A percentile compares a stretch with the other conserved stretches of the same genome.
Conservation (phyloP, 2,888 invertebrate species). For the Sarcophaga rosellei region DNA sequence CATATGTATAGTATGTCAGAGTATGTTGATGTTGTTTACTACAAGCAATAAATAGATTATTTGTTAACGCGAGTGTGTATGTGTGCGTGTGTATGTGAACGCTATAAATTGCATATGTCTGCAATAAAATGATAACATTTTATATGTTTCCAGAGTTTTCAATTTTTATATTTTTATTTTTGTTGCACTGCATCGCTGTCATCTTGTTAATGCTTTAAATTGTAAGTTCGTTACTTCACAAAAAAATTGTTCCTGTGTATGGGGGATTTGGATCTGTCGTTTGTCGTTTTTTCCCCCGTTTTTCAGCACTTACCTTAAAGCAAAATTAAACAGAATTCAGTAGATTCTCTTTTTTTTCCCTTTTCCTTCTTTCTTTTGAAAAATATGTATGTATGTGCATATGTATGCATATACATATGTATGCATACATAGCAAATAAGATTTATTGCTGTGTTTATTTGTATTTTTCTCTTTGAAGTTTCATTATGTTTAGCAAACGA, state of each 20-base stretch:
- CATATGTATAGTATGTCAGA: background rate
- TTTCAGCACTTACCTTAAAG: conserved; percentile 33
- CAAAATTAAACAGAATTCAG: conserved; percentile 42
- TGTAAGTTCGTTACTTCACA: conserved; percentile 20
- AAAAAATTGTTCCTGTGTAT: no score
- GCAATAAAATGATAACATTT: conserved; percentile 57
- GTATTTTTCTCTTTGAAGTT: conserved; percentile 6
- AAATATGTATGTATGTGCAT: no score
- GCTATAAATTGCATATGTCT: conserved; percentile 44
- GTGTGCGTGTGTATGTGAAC: background rate
- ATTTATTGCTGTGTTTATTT: conserved; percentile 51
- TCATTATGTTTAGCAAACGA: no score
- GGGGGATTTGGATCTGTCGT: no score
- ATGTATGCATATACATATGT: background rate
- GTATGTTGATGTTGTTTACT: conserved; percentile 31
- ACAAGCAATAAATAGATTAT: conserved; percentile 42
- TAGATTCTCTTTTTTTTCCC: background rate
- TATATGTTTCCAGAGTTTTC: conserved; percentile 2
- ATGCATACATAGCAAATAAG: background rate
- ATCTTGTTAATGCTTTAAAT: conserved; percentile 13
- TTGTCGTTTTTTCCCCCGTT: background rate
- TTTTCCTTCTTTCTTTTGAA: no score
- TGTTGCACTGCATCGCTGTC: background rate
- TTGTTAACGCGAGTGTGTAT: background rate
- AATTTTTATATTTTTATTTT: background rate